Percentiles rank a stretch among this genome's conserved stretches.
Evolutionary conservation across 2,888 invertebrate species (phyloP).

Genomic region (Congeria kusceri): DNA sequence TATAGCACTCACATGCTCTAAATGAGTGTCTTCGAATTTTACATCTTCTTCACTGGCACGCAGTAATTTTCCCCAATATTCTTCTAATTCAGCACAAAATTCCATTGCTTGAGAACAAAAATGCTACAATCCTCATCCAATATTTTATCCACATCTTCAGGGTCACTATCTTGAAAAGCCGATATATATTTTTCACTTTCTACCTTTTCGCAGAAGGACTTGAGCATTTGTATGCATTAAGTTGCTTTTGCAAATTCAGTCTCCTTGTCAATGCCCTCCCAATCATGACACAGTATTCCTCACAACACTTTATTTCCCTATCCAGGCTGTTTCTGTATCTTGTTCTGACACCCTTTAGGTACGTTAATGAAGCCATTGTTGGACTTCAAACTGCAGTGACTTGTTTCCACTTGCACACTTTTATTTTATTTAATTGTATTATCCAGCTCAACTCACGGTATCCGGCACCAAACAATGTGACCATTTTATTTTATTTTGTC

Average conservation of each 20-base stretch:
- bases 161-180: conserved; percentile 7
- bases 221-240: conserved; percentile 2
- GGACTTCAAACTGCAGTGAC: too few species aligned
- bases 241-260: background rate
- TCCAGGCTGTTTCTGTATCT: conserved; percentile 5
- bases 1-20: background rate
- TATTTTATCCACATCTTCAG: conserved; percentile 7
- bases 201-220: conserved; percentile 6
- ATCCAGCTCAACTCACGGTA: background rate
- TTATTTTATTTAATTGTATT: background rate
- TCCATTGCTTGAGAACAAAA: conserved; percentile 8
- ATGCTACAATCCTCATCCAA: background rate
- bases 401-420: too few species aligned
- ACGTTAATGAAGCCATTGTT: background rate
- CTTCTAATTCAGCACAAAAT: conserved; percentile 2
- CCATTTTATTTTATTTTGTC: background rate
- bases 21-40: background rate
- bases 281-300: background rate
- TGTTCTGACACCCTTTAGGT: background rate
- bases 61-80: background rate
- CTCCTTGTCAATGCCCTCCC: background rate
- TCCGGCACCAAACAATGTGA: conserved; percentile 22
- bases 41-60: background rate
- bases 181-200: conserved; percentile 15
- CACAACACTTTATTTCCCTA: background rate